Conservation (phyloP, 2,888 invertebrate genomes). For the Eurois occulta region DNA sequence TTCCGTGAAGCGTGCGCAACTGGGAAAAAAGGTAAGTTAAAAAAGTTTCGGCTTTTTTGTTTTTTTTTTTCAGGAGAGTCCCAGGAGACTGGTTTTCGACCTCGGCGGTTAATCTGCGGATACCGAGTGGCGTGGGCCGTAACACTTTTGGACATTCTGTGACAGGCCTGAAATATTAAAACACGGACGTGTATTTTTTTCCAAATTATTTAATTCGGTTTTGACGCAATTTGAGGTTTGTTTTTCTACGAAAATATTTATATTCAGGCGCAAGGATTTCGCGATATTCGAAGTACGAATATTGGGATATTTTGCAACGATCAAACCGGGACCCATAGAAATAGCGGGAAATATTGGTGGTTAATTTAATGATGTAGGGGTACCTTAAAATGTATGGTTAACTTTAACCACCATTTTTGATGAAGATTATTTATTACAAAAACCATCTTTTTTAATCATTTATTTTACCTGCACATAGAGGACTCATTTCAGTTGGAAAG, state of each 20-base stretch:
- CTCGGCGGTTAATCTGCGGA: slow-evolving; percentile 69
- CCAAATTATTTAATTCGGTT: slow-evolving; percentile 47
- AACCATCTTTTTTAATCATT: no score
- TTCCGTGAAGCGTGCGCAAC: slow-evolving; percentile 65
- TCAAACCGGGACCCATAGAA: neutral
- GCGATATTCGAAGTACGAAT: neutral
- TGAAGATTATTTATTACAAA: no score
- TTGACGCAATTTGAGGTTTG: slow-evolving; percentile 11
- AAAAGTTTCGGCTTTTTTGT: slow-evolving; percentile 56
- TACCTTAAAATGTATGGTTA: neutral
- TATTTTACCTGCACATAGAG: no score
- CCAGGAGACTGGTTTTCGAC: slow-evolving; percentile 60
- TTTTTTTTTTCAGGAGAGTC: slow-evolving; percentile 57
- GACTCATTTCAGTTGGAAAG: slow-evolving; percentile 23
- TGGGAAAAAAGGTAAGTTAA: slow-evolving; percentile 62
- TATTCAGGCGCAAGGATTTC: neutral
- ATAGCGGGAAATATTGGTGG: neutral
- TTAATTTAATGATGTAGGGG: neutral
- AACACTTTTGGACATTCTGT: slow-evolving; percentile 62
- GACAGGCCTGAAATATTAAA: slow-evolving; percentile 70
- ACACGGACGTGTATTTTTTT: slow-evolving; percentile 56
- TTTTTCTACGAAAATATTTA: slow-evolving; percentile 18
- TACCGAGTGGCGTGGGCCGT: slow-evolving; percentile 61
- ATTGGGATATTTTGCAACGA: slow-evolving; percentile 2
- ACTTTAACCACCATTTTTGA: neutral